phyloP scores from a whole-genome alignment of 2,113 vertebrate genomes.

The Tenrec ecaudatus region DNA sequence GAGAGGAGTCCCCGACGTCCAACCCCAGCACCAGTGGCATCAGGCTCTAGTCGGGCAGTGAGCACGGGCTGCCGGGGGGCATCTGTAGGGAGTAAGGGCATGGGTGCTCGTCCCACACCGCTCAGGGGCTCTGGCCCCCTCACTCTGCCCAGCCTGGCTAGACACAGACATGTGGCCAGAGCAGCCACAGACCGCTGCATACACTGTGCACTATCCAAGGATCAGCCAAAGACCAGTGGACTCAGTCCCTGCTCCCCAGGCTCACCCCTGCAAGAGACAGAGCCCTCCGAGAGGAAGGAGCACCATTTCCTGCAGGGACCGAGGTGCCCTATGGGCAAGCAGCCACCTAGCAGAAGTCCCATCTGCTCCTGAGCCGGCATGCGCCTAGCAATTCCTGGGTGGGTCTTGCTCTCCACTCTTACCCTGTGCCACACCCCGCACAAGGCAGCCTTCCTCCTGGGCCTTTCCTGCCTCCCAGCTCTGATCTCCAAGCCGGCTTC shows the following conservation, averaged over 20 bases:
- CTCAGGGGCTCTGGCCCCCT: not conserved
- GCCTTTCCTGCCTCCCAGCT: not conserved
- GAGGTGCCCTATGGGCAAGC: not conserved
- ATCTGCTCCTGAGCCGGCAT: not conserved
- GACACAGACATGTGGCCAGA: not conserved
- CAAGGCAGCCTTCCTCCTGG: not conserved
- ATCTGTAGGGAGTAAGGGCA: slow-evolving; percentile 74
- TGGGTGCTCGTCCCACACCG: not conserved
- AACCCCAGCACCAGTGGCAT: fast-evolving
- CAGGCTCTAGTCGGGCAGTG: slow-evolving; percentile 73
- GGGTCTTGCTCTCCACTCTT: too few species aligned
- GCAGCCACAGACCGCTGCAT: too few species aligned
- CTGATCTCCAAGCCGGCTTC: not conserved
- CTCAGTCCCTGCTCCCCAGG: not conserved
- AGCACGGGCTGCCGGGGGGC: slow-evolving; percentile 75
- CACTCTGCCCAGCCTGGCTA: not conserved
- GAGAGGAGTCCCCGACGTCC: slow-evolving; percentile 71
- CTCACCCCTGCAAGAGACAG: not conserved
- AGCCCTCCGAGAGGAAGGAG: not conserved
- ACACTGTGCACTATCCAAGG: not conserved
- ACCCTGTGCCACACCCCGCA: not conserved
- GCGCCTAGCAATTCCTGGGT: not conserved
- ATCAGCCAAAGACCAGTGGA: too few species aligned
- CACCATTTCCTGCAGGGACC: not conserved
- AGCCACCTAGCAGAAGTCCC: not conserved